These are phyloP conservation scores for Xestobium rufovillosum DNA, from an alignment of 2,888 invertebrate genomes.

Conservation along the genomic window DNA sequence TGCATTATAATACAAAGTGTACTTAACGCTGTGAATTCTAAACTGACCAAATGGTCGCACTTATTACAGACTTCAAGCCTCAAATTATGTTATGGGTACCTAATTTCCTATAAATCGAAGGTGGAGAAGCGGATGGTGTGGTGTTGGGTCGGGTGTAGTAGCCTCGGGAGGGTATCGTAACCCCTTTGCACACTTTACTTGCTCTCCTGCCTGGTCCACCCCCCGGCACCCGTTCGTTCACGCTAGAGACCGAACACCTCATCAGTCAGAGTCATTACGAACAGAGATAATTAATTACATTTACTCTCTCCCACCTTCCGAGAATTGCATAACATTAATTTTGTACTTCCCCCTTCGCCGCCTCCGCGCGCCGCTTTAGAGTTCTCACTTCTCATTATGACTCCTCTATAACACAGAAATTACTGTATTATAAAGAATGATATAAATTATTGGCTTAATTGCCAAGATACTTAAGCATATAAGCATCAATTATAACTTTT, in stretches of 20 bases:
- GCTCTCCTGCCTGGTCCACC: too few species aligned
- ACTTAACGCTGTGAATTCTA: too few species aligned
- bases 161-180: too few species aligned
- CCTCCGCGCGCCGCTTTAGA: conserved; percentile 28
- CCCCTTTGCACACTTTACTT: too few species aligned
- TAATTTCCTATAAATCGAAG: too few species aligned
- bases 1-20: too few species aligned
- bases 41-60: too few species aligned
- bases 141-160: too few species aligned
- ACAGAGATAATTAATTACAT: conserved; percentile 58
- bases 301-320: conserved; percentile 50
- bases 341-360: conserved; percentile 29
- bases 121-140: too few species aligned
- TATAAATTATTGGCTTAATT: conserved; percentile 40
- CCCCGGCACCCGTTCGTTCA: conserved; percentile 24
- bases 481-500: conserved; percentile 37
- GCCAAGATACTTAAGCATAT: conserved; percentile 35
- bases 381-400: conserved; percentile 45
- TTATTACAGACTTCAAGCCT: too few species aligned
- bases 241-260: conserved; percentile 45
- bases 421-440: conserved; percentile 34
- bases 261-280: conserved; percentile 58
- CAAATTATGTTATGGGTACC: too few species aligned
- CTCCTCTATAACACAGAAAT: conserved; percentile 36
- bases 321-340: conserved; percentile 49